Percentiles rank a stretch among this genome's conserved stretches.
These are phyloP conservation scores for Mobula birostris DNA, from an alignment of 2,113 vertebrate genomes.

Conservation along the genomic window DNA sequence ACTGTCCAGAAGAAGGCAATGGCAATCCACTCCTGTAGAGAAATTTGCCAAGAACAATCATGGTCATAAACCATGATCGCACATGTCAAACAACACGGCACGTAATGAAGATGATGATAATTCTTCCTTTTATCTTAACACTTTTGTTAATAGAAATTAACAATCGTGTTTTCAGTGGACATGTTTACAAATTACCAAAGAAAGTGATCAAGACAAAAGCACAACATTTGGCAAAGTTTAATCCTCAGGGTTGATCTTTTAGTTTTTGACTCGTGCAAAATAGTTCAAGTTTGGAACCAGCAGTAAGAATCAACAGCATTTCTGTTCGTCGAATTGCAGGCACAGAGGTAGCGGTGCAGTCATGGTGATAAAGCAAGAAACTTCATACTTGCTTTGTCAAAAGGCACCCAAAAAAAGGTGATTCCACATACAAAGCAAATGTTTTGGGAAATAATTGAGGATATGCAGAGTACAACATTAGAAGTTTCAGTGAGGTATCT, in stretches of 20 bases:
- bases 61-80: too few relatives aligned
- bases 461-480: background rate
- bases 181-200: background rate
- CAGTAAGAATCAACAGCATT: background rate
- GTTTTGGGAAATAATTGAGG: background rate
- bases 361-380: background rate
- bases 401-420: background rate
- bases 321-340: background rate
- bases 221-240: background rate
- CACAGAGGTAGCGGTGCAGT: background rate
- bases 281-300: background rate
- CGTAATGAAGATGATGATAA: too few relatives aligned
- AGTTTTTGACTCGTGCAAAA: background rate
- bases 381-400: background rate
- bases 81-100: too few relatives aligned
- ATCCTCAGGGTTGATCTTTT: background rate
- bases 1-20: too few relatives aligned
- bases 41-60: too few relatives aligned
- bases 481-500: background rate
- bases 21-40: too few relatives aligned
- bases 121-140: background rate
- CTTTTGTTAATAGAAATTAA: background rate
- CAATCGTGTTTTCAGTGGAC: background rate
- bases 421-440: background rate
- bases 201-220: background rate